phyloP scores from a whole-genome alignment of 2,797 vertebrate genomes.

The Setipinna tenuifilis region DNA sequence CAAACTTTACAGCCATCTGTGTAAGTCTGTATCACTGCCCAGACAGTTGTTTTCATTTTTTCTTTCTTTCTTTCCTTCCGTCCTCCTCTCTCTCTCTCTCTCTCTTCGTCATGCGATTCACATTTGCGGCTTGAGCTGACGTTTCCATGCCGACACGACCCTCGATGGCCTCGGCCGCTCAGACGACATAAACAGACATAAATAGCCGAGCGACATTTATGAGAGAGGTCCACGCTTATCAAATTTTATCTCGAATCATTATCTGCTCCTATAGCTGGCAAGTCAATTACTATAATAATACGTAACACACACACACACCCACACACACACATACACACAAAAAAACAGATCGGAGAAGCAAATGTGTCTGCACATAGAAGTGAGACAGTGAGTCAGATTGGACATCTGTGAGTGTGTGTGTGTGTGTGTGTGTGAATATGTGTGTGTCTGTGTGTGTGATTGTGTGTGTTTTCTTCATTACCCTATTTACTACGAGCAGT shows the following conservation, averaged over 20 bases:
- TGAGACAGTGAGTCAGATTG: neutral
- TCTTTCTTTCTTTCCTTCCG: neutral
- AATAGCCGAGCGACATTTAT: conserved; percentile 9
- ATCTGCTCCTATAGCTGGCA: neutral
- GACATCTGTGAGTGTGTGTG: neutral
- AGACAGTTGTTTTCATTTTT: neutral
- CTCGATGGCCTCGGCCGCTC: conserved; percentile 1
- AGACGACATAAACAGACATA: conserved; percentile 1
- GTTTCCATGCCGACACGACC: neutral
- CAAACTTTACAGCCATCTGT: conserved; percentile 14
- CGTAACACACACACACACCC: neutral
- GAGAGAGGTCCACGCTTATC: neutral
- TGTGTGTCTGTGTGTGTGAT: conserved; percentile 5
- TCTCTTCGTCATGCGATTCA: neutral
- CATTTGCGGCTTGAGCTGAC: neutral
- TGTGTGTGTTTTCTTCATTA: conserved; percentile 8
- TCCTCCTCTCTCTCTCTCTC: neutral
- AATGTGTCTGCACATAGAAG: neutral
- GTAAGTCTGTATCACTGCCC: conserved; percentile 2
- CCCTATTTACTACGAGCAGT: neutral
- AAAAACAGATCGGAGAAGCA: neutral
- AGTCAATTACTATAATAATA: neutral
- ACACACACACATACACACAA: too few species aligned
- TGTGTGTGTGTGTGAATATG: neutral
- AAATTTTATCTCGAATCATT: conserved; percentile 7